phyloP scores from a whole-genome alignment of 2,113 vertebrate species.

The Parotia lawesii region DNA sequence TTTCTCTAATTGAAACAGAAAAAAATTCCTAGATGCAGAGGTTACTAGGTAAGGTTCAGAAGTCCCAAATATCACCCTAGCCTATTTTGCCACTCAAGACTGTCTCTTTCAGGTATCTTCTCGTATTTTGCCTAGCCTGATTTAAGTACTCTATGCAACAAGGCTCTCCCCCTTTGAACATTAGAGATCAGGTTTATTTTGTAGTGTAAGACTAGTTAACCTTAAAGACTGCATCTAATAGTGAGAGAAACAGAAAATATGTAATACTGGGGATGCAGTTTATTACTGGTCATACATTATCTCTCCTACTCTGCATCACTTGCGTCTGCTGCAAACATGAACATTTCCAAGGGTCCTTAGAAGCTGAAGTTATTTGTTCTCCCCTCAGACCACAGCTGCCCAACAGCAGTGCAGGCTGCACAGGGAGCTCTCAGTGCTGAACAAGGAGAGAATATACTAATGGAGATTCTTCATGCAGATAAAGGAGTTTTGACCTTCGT shows the following conservation, averaged over 20 bases:
- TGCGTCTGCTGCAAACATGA: background rate
- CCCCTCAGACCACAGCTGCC: background rate
- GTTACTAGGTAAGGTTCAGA: background rate
- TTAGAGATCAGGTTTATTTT: background rate
- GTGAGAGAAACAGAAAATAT: background rate
- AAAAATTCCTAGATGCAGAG: background rate
- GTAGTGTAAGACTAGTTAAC: background rate
- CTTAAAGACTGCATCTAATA: background rate
- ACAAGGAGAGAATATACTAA: background rate
- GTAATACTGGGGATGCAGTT: background rate
- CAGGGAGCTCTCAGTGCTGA: background rate
- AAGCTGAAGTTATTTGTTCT: background rate
- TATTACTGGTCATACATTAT: background rate
- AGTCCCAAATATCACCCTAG: background rate
- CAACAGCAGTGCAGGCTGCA: background rate
- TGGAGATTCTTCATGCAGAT: background rate
- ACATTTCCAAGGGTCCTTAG: background rate
- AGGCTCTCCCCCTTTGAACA: background rate
- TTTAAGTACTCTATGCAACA: background rate
- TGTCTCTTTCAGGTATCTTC: background rate
- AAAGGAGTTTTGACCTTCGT: slow-evolving; percentile 17
- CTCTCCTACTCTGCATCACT: background rate
- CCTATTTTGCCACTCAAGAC: background rate
- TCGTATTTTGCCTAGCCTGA: background rate
- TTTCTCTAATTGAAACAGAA: background rate